Evolutionary conservation across 2,113 vertebrate species (phyloP).

Genomic region (Herpetotheres cachinnans): DNA sequence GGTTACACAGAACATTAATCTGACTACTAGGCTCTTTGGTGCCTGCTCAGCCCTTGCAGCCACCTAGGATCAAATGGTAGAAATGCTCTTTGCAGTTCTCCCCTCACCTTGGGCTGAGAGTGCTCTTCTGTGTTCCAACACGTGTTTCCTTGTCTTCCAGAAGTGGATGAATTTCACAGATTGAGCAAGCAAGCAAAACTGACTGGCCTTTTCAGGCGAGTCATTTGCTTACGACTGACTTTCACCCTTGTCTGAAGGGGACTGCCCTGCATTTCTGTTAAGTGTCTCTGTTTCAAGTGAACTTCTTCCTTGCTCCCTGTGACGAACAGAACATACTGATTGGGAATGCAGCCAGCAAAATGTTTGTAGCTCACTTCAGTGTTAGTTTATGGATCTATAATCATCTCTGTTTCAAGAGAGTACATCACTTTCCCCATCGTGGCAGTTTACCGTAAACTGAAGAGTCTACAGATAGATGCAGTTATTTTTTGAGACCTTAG

Average conservation of each 20-base stretch:
- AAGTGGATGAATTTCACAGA: slow-evolving; percentile 20
- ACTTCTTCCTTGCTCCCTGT: background rate
- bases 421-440: background rate
- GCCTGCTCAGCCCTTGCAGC: background rate
- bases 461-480: background rate
- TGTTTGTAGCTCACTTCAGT: background rate
- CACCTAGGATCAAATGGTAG: background rate
- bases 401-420: background rate
- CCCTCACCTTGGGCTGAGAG: background rate
- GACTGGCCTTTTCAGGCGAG: background rate
- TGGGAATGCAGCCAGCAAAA: slow-evolving; percentile 15
- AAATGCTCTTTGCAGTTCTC: background rate
- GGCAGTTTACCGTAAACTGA: background rate
- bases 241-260: background rate
- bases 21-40: background rate
- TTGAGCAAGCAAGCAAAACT: background rate
- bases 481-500: background rate
- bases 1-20: background rate
- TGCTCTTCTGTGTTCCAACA: background rate
- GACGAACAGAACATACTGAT: background rate
- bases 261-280: slow-evolving; percentile 4
- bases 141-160: background rate
- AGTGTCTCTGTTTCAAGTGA: slow-evolving; percentile 12
- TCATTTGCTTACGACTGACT: background rate
- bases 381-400: background rate